Percentiles rank a stretch among this genome's conserved stretches.
phyloP scores from a whole-genome alignment of 2,797 vertebrate species.

The Onychomys arenicola region DNA sequence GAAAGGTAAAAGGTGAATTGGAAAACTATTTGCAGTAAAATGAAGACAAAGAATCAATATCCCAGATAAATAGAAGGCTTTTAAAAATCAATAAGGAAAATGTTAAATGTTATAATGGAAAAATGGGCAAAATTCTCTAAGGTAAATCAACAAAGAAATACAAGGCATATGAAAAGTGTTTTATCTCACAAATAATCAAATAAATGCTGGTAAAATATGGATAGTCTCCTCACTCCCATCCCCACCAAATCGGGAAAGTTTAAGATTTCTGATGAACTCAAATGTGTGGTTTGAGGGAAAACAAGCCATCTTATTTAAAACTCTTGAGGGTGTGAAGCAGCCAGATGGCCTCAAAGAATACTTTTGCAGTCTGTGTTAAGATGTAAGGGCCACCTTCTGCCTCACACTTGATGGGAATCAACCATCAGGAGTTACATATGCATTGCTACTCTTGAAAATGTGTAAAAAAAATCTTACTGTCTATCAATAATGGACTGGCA shows the following conservation, averaged over 20 bases:
- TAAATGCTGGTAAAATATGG: conserved; percentile 41
- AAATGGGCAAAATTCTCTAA: conserved; percentile 64
- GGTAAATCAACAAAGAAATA: conserved; percentile 58
- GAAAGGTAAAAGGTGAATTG: conserved; percentile 62
- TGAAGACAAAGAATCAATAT: conserved; percentile 74
- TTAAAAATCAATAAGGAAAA: conserved; percentile 75
- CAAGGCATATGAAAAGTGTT: conserved; percentile 44
- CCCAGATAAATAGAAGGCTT: conserved; percentile 68
- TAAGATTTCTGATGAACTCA: conserved; percentile 19
- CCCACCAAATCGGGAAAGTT: conserved; percentile 11
- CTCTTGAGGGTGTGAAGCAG: background rate
- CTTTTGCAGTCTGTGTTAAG: background rate
- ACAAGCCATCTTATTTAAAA: background rate
- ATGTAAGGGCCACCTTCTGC: conserved; percentile 15
- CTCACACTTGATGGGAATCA: conserved; percentile 26
- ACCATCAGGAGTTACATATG: background rate
- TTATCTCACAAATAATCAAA: conserved; percentile 54
- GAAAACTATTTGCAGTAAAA: conserved; percentile 69
- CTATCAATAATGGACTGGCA: conserved; percentile 31
- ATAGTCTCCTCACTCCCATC: background rate
- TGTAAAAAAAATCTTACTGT: conserved; percentile 20
- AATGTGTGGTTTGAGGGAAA: background rate
- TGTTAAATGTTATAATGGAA: conserved; percentile 73
- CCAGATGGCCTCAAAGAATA: background rate
- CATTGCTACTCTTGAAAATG: conserved; percentile 27